phyloP scores from a whole-genome alignment of 2,113 vertebrate species.

The Caranx ignobilis region DNA sequence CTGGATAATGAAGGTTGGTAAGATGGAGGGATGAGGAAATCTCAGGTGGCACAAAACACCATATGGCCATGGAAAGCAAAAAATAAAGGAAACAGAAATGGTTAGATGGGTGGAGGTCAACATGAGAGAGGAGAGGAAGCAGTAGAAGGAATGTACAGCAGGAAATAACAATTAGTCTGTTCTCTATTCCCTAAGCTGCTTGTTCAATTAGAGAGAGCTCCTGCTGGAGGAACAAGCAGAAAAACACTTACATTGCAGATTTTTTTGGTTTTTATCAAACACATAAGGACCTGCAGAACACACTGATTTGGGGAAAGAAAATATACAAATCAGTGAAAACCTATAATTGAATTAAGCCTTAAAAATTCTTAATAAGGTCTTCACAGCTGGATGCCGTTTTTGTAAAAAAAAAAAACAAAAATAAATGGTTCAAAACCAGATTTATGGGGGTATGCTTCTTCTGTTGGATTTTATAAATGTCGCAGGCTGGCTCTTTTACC shows the following conservation, averaged over 20 bases:
- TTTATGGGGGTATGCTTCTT: neutral
- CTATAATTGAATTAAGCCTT: neutral
- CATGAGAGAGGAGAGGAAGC: conserved; percentile 21
- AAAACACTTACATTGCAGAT: conserved; percentile 36
- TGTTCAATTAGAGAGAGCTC: conserved; percentile 62
- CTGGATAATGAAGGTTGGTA: conserved; percentile 7
- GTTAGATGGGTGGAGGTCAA: conserved; percentile 14
- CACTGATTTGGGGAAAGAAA: neutral
- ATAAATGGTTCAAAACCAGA: neutral
- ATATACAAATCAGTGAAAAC: neutral
- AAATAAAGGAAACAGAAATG: conserved; percentile 3
- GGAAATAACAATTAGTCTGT: conserved; percentile 69
- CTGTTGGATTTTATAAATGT: neutral
- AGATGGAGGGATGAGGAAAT: conserved; percentile 11
- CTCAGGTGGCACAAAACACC: conserved; percentile 30
- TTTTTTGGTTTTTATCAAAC: conserved; percentile 3
- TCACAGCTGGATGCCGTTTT: neutral
- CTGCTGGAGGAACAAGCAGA: conserved; percentile 25
- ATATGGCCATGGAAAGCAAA: conserved; percentile 6
- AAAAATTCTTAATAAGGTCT: neutral
- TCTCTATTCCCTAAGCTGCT: conserved; percentile 56
- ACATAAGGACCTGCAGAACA: neutral
- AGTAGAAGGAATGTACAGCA: conserved; percentile 48
- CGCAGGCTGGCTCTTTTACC: neutral
- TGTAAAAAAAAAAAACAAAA: neutral